These are phyloP conservation scores for Phasia obesa DNA, from an alignment of 2,888 invertebrate genomes.

Conservation along the genomic window DNA sequence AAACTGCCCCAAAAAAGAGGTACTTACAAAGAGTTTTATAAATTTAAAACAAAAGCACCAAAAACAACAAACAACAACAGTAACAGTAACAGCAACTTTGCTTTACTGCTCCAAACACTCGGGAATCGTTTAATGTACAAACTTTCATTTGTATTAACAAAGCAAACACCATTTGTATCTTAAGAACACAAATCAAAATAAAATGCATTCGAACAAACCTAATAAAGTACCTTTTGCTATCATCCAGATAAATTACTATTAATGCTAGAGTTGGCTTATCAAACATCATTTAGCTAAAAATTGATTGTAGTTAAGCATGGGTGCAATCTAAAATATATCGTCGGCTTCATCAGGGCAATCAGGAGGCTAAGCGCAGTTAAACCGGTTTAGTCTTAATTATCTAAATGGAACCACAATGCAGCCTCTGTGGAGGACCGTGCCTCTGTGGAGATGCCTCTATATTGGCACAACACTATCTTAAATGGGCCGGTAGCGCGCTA, in stretches of 20 bases:
- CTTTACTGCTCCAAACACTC: neutral
- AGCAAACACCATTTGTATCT: conserved; percentile 16
- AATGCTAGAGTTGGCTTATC: conserved; percentile 10
- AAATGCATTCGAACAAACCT: neutral
- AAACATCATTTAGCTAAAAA: conserved; percentile 34
- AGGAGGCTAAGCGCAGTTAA: no score
- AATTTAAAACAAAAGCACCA: neutral
- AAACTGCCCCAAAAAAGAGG: neutral
- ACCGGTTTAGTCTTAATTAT: no score
- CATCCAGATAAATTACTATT: conserved; percentile 6
- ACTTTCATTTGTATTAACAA: conserved; percentile 50
- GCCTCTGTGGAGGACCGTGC: no score
- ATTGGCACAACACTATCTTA: no score
- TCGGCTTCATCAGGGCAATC: no score
- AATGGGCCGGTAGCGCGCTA: no score
- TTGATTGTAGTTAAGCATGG: no score
- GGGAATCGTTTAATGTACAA: conserved; percentile 11
- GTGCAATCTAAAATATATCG: no score
- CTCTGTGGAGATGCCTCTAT: no score
- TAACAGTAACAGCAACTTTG: neutral
- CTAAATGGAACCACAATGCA: no score
- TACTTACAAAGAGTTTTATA: neutral
- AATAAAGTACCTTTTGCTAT: conserved; percentile 3
- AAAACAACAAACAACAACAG: neutral
- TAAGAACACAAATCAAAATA: no score